Evolutionary conservation across 2,888 invertebrate species (phyloP), one percentile per base, ranked within the genome.

Genomic region (Oegoconia quadripuncta): DNA sequence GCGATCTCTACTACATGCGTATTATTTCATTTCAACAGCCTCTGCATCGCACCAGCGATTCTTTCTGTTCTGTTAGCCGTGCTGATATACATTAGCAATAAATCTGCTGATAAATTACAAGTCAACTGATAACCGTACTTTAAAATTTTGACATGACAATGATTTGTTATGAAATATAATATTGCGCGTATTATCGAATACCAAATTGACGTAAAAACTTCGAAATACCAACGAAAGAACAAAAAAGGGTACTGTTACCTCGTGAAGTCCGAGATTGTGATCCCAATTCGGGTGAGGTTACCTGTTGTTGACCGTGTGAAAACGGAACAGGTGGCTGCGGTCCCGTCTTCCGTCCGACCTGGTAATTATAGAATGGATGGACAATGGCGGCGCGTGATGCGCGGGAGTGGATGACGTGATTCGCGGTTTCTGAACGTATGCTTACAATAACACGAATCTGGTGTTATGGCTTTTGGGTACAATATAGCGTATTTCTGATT

Each of bases 291-390:
- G 63, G 53, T 62, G 59, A 58, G 56, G 58, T 66, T 80, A 81
- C 82, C 83, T 83, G 84, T 71, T 65, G 59, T 49, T 45, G 70
- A 72, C 64, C 83, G 87, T 87, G 87, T 86, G 87, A 87, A 86
- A 77, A 76, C 67, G 55, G 72, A 82, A 87, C 86, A 87, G 86
- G 86, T 84, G 86, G 39, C 31, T 31, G 37, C 34, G 41, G 39
- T 39, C 42, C 14, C 27, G 7, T 15, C 70, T 72, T 68, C 71
- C 72, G 70, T 64, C 58, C 71, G 71, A 64, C 58, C 65, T 59
- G 60, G 71, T 81, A 83, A 84, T 82, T 82, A 81, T 72, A 68
- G 70, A 65, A 29, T 40, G 41, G 37, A 46, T 64, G 76, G 75
- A 80, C 80, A 80, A 80, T 73, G 49, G 56, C 42, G 63, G 59